Evolutionary conservation across 2,888 invertebrate species (phyloP).

Genomic region (Noctua janthina): DNA sequence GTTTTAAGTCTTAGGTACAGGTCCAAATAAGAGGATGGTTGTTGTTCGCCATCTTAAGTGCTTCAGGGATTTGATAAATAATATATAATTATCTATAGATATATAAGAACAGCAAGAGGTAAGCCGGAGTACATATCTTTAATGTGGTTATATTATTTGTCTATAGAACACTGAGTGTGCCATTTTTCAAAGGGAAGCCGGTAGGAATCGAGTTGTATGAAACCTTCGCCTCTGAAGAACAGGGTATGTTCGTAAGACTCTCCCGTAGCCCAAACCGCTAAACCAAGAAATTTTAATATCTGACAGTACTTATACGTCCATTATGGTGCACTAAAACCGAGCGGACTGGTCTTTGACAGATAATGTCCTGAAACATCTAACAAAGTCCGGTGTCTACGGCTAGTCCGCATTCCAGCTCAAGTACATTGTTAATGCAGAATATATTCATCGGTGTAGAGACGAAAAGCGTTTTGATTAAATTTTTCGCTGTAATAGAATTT

Average conservation of each 20-base stretch:
- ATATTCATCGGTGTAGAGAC: neutral
- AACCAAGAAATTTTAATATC: neutral
- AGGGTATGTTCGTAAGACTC: neutral
- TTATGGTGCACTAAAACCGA: neutral
- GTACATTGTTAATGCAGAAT: neutral
- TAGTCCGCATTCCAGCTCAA: neutral
- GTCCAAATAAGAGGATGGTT: slow-evolving; percentile 28
- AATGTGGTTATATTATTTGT: no score
- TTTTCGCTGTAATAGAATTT: slow-evolving; percentile 40
- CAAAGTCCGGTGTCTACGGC: neutral
- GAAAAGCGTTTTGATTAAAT: slow-evolving; percentile 26
- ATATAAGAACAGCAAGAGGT: no score
- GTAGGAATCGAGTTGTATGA: no score
- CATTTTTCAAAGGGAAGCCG: no score
- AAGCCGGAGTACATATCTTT: no score
- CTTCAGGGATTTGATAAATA: slow-evolving; percentile 15
- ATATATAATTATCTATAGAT: neutral
- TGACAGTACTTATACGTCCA: neutral
- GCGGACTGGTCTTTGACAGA: neutral
- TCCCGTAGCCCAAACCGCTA: neutral
- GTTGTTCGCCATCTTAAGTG: slow-evolving; percentile 4
- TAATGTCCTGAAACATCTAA: neutral
- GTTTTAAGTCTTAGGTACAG: slow-evolving; percentile 22
- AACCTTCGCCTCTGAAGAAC: no score
- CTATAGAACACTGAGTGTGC: no score